phyloP scores from a whole-genome alignment of 35 echinoderm and acorn worm species.

The Hemicentrotus pulcherrimus region DNA sequence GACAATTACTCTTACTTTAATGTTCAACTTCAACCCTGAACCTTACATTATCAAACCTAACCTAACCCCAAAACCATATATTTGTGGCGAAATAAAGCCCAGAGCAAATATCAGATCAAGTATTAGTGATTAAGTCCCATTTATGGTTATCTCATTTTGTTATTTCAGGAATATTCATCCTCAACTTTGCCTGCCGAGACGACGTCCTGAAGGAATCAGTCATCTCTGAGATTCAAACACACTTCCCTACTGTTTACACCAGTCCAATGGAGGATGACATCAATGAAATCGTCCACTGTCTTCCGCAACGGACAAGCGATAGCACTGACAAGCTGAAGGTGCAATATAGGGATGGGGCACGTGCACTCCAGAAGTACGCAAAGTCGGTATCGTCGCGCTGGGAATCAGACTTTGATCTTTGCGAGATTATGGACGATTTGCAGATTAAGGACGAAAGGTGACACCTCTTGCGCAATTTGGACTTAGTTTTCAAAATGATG shows the following conservation, averaged over 20 bases:
- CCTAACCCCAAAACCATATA: no score
- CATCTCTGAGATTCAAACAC: slow-evolving; percentile 51
- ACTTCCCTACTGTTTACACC: slow-evolving; percentile 57
- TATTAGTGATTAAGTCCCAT: no score
- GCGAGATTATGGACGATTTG: slow-evolving; percentile 48
- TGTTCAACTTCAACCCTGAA: no score
- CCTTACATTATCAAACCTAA: no score
- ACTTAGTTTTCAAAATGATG: not conserved
- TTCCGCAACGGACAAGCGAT: not conserved
- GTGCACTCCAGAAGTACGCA: slow-evolving; percentile 43
- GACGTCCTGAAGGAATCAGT: slow-evolving; percentile 56
- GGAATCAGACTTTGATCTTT: slow-evolving; percentile 55
- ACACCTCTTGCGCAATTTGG: not conserved
- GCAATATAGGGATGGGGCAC: not conserved
- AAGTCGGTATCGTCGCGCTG: not conserved
- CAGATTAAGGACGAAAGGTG: slow-evolving; percentile 40
- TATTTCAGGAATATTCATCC: slow-evolving; percentile 57
- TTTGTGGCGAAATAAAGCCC: no score
- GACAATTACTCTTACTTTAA: no score
- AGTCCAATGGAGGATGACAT: slow-evolving; percentile 60
- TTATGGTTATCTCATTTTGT: not conserved
- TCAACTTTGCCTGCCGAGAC: slow-evolving; percentile 82
- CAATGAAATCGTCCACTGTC: slow-evolving; percentile 72
- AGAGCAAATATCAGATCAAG: no score
- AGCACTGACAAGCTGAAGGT: not conserved